Percentiles rank a stretch among this genome's conserved stretches.
Evolutionary conservation across 1,140 invertebrate species (phyloP).

Genomic region (Bradysia coprophila): DNA sequence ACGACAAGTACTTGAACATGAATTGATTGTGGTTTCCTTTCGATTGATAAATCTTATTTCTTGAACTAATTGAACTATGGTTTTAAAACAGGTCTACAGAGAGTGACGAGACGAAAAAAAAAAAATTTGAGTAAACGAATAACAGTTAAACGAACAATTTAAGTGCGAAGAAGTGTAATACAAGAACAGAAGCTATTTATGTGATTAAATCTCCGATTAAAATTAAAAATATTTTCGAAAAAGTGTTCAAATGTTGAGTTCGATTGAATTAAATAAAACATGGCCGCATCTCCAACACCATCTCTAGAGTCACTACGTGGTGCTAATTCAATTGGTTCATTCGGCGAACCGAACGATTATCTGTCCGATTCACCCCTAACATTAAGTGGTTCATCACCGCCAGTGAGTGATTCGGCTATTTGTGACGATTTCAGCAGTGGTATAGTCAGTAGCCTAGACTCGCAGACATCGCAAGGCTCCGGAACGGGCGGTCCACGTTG

Average conservation of each 20-base stretch:
- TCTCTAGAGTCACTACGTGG: slow-evolving; percentile 76
- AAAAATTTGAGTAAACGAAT: too few relatives aligned
- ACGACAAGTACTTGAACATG: too few relatives aligned
- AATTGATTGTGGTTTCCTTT: too few relatives aligned
- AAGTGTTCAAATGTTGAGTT: neutral
- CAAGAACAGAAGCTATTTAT: neutral
- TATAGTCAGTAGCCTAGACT: slow-evolving; percentile 10
- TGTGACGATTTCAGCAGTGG: slow-evolving; percentile 35
- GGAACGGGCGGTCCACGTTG: slow-evolving; percentile 32
- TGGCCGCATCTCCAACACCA: slow-evolving; percentile 56
- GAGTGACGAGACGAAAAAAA: too few relatives aligned
- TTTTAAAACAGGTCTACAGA: too few relatives aligned
- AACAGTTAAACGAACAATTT: too few relatives aligned
- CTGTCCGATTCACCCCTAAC: slow-evolving; percentile 55
- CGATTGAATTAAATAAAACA: neutral
- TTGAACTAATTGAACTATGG: too few relatives aligned
- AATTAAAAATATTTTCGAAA: neutral
- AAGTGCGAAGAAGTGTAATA: too few relatives aligned
- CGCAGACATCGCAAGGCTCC: slow-evolving; percentile 1
- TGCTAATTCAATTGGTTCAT: slow-evolving; percentile 74
- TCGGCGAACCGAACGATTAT: slow-evolving; percentile 35
- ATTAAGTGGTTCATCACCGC: slow-evolving; percentile 62
- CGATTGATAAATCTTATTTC: too few relatives aligned
- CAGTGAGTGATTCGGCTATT: slow-evolving; percentile 59
- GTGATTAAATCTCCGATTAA: neutral